These are phyloP conservation scores for Oreochromis grahami DNA, from an alignment of 2,797 vertebrate species.

Conservation along the genomic window DNA sequence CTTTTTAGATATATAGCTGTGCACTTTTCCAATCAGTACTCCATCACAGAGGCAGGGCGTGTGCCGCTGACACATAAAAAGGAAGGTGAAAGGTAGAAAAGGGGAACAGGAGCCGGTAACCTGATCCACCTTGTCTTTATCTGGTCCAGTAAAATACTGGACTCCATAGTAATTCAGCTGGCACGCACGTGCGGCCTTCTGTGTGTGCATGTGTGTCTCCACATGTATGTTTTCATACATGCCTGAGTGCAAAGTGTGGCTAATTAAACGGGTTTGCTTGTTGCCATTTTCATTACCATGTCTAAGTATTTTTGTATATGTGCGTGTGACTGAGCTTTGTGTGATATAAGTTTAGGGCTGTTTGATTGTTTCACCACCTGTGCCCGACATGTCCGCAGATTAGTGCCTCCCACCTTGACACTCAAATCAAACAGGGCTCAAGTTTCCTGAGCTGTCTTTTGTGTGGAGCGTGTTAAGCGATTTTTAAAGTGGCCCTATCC, in stretches of 20 bases:
- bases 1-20: constrained; percentile 22
- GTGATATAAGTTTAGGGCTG: constrained; percentile 36
- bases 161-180: constrained; percentile 43
- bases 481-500: constrained; percentile 75
- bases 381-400: constrained; percentile 65
- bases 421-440: constrained; percentile 70
- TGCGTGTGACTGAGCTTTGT: background rate
- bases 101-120: constrained; percentile 81
- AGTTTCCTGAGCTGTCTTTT: constrained; percentile 74
- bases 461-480: constrained; percentile 71
- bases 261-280: constrained; percentile 24
- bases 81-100: constrained; percentile 43
- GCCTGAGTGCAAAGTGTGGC: background rate
- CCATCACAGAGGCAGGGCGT: constrained; percentile 52
- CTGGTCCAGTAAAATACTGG: constrained; percentile 73
- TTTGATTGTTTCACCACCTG: constrained; percentile 83
- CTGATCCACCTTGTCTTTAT: constrained; percentile 82
- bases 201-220: background rate
- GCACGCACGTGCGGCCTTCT: constrained; percentile 19
- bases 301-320: constrained; percentile 3
- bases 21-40: constrained; percentile 34
- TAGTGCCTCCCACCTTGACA: constrained; percentile 70
- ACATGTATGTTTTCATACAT: constrained; percentile 15
- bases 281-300: constrained; percentile 25
- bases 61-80: constrained; percentile 67